Evolutionary conservation across 2,113 vertebrate genomes (phyloP).

Genomic region (Chlorodrepanis virens): DNA sequence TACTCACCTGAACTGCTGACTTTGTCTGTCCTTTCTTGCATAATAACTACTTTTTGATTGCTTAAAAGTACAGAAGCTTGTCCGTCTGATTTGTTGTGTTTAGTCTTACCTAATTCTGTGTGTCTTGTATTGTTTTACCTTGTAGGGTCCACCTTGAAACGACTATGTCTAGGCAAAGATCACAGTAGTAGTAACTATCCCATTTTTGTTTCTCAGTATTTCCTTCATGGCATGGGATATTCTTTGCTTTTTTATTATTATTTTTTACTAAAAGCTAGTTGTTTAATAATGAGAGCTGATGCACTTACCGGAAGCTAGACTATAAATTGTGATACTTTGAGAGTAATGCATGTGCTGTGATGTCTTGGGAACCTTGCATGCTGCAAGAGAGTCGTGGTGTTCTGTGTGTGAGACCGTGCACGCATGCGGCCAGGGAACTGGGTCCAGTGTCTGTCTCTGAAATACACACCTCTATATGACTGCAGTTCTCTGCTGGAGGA

Average conservation of each 20-base stretch:
- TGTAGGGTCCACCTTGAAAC: conserved; percentile 99
- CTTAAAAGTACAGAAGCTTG: conserved; percentile 85
- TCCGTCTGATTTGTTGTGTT: conserved; percentile 77
- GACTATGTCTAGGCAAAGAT: conserved; percentile 99
- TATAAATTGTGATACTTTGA: background rate
- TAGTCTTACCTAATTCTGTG: conserved; percentile 89
- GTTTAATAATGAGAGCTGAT: conserved; percentile 15
- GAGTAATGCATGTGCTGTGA: conserved; percentile 48
- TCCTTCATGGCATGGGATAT: conserved; percentile 80
- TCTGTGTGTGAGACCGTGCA: conserved; percentile 41
- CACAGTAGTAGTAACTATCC: conserved; percentile 99
- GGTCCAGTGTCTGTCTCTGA: conserved; percentile 21
- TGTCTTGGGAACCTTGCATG: conserved; percentile 54
- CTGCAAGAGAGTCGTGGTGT: conserved; percentile 19
- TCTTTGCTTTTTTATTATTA: background rate
- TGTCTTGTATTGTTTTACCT: conserved; percentile 96
- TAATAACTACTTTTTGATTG: conserved; percentile 80
- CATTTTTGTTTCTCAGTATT: conserved; percentile 82
- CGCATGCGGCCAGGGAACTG: conserved; percentile 18
- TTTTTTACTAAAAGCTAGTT: conserved; percentile 63
- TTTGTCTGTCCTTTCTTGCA: conserved; percentile 76
- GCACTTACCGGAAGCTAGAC: background rate
- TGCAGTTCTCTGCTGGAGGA: conserved; percentile 50
- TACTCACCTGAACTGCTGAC: conserved; percentile 74
- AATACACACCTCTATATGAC: conserved; percentile 36